Evolutionary conservation across 2,888 invertebrate genomes (phyloP).

Genomic region (Nematopogon swammerdamellus): DNA sequence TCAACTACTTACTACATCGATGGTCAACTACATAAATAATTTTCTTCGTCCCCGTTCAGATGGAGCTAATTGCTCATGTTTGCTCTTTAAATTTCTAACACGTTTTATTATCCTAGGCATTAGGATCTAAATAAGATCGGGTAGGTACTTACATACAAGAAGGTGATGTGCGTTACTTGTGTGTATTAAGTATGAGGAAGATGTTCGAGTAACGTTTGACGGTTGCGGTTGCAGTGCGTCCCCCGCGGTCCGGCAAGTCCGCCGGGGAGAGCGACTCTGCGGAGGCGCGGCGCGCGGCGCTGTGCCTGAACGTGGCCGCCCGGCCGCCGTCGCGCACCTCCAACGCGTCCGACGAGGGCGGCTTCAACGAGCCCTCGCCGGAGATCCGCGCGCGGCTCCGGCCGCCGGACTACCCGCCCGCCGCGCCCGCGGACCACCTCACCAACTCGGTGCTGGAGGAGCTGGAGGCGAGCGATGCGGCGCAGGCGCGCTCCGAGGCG

Average conservation of each 20-base stretch:
- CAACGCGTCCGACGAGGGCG: conserved; percentile 64
- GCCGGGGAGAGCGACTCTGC: conserved; percentile 47
- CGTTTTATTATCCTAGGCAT: too few relatives aligned
- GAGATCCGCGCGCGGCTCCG: conserved; percentile 63
- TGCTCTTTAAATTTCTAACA: too few relatives aligned
- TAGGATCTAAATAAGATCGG: too few relatives aligned
- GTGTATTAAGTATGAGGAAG: too few relatives aligned
- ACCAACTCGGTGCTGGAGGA: conserved; percentile 7
- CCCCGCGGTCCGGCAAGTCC: conserved; percentile 26
- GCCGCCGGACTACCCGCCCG: conserved; percentile 36
- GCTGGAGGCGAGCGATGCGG: background rate
- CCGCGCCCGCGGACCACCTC: conserved; percentile 28
- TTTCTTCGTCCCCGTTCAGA: too few relatives aligned
- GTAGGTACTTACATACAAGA: too few relatives aligned
- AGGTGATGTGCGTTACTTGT: too few relatives aligned
- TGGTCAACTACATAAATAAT: too few relatives aligned
- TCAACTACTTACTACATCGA: too few relatives aligned
- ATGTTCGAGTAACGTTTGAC: too few relatives aligned
- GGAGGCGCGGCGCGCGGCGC: conserved; percentile 56
- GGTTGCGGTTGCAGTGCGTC: conserved; percentile 4
- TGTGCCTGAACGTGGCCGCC: conserved; percentile 61
- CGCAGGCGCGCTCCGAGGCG: conserved; percentile 37
- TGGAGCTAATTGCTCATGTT: too few relatives aligned
- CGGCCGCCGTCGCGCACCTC: conserved; percentile 67
- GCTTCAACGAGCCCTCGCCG: conserved; percentile 69